phyloP scores from a whole-genome alignment of 2,888 invertebrate species.

The Unio pictorum region DNA sequence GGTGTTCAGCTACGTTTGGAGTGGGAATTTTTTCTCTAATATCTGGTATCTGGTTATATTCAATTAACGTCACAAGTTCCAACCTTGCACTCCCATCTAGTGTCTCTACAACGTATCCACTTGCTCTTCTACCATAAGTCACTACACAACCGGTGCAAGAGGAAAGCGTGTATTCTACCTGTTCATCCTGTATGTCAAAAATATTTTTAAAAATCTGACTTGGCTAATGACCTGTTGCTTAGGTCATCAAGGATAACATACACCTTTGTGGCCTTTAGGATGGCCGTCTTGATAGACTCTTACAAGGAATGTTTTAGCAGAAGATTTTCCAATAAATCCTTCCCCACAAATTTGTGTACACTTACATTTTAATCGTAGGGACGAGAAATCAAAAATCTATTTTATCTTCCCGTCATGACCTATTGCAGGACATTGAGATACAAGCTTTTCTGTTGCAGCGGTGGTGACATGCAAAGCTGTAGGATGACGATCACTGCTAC shows the following conservation, averaged over 20 bases:
- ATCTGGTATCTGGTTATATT: conserved; percentile 18
- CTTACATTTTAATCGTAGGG: background rate
- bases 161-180: conserved; percentile 7
- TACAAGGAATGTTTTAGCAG: conserved; percentile 15
- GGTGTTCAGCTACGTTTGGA: conserved; percentile 6
- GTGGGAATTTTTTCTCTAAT: conserved; percentile 16
- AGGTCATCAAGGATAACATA: conserved; percentile 26
- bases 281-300: conserved; percentile 5
- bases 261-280: conserved; percentile 3
- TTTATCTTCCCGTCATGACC: no score
- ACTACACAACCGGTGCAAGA: conserved; percentile 1
- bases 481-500: conserved; percentile 5
- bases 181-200: conserved; percentile 1
- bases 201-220: no score
- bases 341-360: conserved; percentile 12
- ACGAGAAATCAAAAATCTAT: no score
- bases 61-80: conserved; percentile 14
- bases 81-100: background rate
- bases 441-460: no score
- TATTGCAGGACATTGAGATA: no score
- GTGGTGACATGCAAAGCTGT: conserved; percentile 7
- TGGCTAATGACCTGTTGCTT: conserved; percentile 17
- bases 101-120: background rate
- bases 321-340: conserved; percentile 13
- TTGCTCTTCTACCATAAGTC: background rate